Evolutionary conservation across 2,113 vertebrate species (phyloP).

Genomic region (Chaetorhynchus papuensis): DNA sequence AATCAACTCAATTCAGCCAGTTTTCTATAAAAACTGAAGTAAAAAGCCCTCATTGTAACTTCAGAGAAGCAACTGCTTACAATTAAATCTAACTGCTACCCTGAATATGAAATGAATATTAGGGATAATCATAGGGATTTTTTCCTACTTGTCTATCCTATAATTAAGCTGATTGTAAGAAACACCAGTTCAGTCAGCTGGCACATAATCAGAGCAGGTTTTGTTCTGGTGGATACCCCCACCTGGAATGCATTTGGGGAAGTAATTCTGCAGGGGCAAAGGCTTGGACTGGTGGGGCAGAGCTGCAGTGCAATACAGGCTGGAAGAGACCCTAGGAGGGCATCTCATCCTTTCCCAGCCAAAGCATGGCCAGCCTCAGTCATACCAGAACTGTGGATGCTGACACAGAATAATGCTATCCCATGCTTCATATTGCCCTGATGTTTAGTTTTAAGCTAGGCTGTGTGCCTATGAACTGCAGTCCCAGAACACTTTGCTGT

Average conservation of each 20-base stretch:
- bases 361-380: not conserved
- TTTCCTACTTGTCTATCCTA: slow-evolving; percentile 43
- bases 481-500: not conserved
- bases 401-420: not conserved
- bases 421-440: not conserved
- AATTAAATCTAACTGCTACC: slow-evolving; percentile 64
- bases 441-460: not conserved
- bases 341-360: not conserved
- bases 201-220: not conserved
- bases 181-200: slow-evolving; percentile 30
- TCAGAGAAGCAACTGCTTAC: slow-evolving; percentile 57
- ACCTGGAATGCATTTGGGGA: not conserved
- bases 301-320: not conserved
- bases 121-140: slow-evolving; percentile 59
- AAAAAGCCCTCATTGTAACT: slow-evolving; percentile 61
- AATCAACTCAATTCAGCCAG: slow-evolving; percentile 60
- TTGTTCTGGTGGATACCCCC: not conserved
- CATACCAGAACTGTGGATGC: not conserved
- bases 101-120: slow-evolving; percentile 65
- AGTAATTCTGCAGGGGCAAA: not conserved
- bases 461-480: not conserved
- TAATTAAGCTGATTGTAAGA: slow-evolving; percentile 65
- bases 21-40: slow-evolving; percentile 61
- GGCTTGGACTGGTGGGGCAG: not conserved
- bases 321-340: not conserved